Evolutionary conservation across 2,888 invertebrate species (phyloP).

Genomic region (Dione juno): DNA sequence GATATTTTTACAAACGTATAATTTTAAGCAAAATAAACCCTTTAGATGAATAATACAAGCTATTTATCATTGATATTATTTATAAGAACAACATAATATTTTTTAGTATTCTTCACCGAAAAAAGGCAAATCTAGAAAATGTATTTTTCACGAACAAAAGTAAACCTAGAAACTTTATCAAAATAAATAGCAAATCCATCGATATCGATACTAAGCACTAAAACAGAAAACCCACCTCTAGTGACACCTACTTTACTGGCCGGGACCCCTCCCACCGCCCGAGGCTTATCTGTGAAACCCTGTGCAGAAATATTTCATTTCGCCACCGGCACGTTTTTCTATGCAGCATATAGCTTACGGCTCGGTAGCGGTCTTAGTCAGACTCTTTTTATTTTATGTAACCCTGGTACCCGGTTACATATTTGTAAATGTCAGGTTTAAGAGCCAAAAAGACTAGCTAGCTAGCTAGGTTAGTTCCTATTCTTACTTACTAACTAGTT

Average conservation of each 20-base stretch:
- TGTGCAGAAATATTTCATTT: constrained; percentile 70
- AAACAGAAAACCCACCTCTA: constrained; percentile 49
- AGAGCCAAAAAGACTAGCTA: constrained; percentile 14
- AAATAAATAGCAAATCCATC: neutral
- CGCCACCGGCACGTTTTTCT: constrained; percentile 54
- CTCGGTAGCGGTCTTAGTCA: constrained; percentile 29
- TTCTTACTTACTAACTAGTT: neutral
- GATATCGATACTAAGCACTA: constrained; percentile 31
- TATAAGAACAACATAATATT: too few relatives aligned
- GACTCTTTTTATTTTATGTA: constrained; percentile 46
- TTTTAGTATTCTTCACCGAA: too few relatives aligned
- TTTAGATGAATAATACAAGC: too few relatives aligned
- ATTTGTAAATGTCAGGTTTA: constrained; percentile 48
- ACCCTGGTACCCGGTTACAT: constrained; percentile 50
- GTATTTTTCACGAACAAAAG: too few relatives aligned
- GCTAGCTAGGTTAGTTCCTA: neutral
- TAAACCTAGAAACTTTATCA: too few relatives aligned
- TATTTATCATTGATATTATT: too few relatives aligned
- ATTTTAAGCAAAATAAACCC: too few relatives aligned
- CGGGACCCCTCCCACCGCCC: constrained; percentile 55
- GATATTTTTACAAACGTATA: too few relatives aligned
- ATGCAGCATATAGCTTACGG: constrained; percentile 42
- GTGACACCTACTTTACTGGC: constrained; percentile 68
- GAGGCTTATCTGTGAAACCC: constrained; percentile 67
- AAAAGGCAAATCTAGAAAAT: too few relatives aligned